A percentile compares a stretch with the other conserved stretches of the same genome.
These are phyloP conservation scores for Clarias laeviceps DNA, from an alignment of 2,797 vertebrate species.

Conservation along the genomic window DNA sequence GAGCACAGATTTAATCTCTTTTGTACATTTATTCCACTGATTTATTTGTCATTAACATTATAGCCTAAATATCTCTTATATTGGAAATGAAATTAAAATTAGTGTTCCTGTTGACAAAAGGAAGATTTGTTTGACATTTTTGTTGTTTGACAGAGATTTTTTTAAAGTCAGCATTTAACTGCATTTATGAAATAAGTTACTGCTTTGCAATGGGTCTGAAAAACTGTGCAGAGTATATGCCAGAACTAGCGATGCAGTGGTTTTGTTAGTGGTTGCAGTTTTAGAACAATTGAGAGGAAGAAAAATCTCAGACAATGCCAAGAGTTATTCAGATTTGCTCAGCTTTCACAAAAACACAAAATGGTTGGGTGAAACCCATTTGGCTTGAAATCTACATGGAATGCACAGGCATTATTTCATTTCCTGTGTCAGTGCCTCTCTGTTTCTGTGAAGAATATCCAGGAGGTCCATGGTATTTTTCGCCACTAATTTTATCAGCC, in stretches of 20 bases:
- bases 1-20: not conserved
- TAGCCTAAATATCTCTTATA: not conserved
- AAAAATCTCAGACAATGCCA: constrained; percentile 1
- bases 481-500: not conserved
- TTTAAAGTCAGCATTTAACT: not conserved
- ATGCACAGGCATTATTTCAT: not conserved
- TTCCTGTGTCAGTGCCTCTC: not conserved
- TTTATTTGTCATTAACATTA: not conserved
- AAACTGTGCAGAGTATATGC: not conserved
- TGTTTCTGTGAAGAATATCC: not conserved
- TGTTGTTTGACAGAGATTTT: not conserved
- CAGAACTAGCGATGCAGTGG: not conserved
- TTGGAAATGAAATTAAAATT: not conserved
- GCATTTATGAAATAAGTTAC: not conserved
- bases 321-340: constrained; percentile 2
- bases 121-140: no score
- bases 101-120: not conserved
- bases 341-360: not conserved
- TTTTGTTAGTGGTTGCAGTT: not conserved
- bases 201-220: not conserved
- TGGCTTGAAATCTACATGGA: not conserved
- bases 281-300: constrained; percentile 1
- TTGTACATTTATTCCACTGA: no score
- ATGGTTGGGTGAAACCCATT: constrained; percentile 2
- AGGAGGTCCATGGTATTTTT: not conserved